Evolutionary conservation across 2,888 invertebrate species (phyloP), one percentile per base, ranked within the genome.

Genomic region (Thalpophila matura): DNA sequence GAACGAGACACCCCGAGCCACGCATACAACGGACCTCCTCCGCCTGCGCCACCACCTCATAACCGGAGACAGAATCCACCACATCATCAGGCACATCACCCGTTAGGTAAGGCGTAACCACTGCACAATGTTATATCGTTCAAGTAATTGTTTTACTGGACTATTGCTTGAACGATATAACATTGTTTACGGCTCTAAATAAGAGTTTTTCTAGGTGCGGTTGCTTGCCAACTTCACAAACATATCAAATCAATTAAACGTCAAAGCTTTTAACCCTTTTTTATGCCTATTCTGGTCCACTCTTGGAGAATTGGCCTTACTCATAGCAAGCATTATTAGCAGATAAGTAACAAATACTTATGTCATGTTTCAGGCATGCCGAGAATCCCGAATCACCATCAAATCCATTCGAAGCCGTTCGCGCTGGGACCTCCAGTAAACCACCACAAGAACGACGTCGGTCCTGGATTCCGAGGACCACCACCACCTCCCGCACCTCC

Each of bases 31-130:
- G 95, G 88, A 76, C 95, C 87, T 64, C 96, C 95, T 2, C 95
- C 95, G 0, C 96, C 95, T 0, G 96, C 95, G 1, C 96, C 96
- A 51, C 96, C 96, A 1, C 96, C 96, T 0, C 97, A 97, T 75
- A 97, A 97, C 79, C 96, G 97, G 79, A 96, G 97, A 22, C 97
- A 97, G 47, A 96, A 96, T 60, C 97, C 95, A 65, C 96, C 96
- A 37, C 96, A 97, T 71, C 96, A 96, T 51, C 97, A 97, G 84
- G 87, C 89, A 59, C 93, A 95, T 85, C 93, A 95, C 86, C 86
- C 91, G 50, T 84, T 91, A 90, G 92, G 89, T 95, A 84, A 77
- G 89, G 16, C n/a, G 26, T 20, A 14, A 53, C 6, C 7, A 38
- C 37, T 14, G 16, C n/a, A n/a, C n/a, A n/a, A n/a, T n/a, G n/a